Evolutionary conservation across 2,888 invertebrate species (phyloP).

Genomic region (Folsomia candida): DNA sequence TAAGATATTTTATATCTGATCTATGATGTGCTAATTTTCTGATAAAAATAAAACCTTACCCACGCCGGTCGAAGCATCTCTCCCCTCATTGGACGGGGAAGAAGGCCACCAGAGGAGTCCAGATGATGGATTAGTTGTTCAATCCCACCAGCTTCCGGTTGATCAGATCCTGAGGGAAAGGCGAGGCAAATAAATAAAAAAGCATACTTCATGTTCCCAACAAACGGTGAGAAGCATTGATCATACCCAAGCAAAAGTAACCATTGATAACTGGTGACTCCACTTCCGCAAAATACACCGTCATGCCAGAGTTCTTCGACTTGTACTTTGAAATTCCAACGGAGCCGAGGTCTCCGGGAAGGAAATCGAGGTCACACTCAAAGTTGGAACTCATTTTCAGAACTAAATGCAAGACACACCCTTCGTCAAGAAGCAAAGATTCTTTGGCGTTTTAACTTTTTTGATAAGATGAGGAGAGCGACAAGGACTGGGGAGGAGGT

Average conservation of each 20-base stretch:
- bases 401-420: no score
- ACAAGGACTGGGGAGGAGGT: not conserved
- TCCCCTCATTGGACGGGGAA: constrained; percentile 44
- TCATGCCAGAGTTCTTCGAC: constrained; percentile 75
- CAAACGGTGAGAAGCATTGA: not conserved
- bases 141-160: constrained; percentile 46
- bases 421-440: no score
- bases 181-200: not conserved
- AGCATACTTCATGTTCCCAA: not conserved
- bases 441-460: no score
- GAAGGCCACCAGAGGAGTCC: constrained; percentile 47
- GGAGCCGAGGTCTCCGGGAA: constrained; percentile 55
- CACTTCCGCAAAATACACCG: constrained; percentile 77
- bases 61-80: constrained; percentile 44
- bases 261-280: constrained; percentile 87
- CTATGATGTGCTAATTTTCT: no score
- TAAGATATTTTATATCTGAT: no score
- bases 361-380: not conserved
- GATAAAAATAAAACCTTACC: no score
- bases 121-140: constrained; percentile 47
- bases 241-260: constrained; percentile 76
- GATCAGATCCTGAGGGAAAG: constrained; percentile 40
- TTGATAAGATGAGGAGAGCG: not conserved
- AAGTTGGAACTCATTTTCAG: constrained; percentile 1
- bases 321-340: constrained; percentile 77